Evolutionary conservation across 2,797 vertebrate genomes (phyloP).

Genomic region (Schizopygopsis malacanthus): DNA sequence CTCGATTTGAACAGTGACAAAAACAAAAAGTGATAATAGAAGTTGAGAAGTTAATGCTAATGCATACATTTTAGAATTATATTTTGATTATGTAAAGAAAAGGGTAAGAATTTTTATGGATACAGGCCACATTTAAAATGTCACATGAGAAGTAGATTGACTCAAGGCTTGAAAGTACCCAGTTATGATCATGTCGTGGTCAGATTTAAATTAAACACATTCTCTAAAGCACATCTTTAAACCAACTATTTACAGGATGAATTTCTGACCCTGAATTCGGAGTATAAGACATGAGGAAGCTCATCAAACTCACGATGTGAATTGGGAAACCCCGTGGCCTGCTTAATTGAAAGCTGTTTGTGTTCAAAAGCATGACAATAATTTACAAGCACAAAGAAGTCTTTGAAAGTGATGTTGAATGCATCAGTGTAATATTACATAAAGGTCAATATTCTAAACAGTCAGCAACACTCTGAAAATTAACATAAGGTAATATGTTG

Average conservation of each 20-base stretch:
- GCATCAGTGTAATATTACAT: neutral
- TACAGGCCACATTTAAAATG: neutral
- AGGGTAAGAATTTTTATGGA: neutral
- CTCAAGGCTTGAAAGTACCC: neutral
- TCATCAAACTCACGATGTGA: neutral
- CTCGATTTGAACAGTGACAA: no score
- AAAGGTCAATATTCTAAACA: conserved; percentile 7
- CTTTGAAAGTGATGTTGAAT: conserved; percentile 32
- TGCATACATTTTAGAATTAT: no score
- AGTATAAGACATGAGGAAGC: neutral
- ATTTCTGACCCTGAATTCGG: neutral
- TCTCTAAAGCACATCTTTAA: neutral
- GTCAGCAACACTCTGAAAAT: neutral
- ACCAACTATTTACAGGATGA: neutral
- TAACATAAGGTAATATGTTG: neutral
- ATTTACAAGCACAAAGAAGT: conserved; percentile 60
- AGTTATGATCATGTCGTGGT: neutral
- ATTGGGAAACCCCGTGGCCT: conserved; percentile 58
- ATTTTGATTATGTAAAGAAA: neutral
- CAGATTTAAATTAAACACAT: neutral
- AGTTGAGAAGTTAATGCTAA: no score
- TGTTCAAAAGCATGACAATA: conserved; percentile 72
- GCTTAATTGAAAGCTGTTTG: conserved; percentile 60
- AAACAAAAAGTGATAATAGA: no score
- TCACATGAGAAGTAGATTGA: neutral